Evolutionary conservation across 1,140 invertebrate species (phyloP), one percentile per base, ranked within the genome.

Genomic region (Charaxes varanes): DNA sequence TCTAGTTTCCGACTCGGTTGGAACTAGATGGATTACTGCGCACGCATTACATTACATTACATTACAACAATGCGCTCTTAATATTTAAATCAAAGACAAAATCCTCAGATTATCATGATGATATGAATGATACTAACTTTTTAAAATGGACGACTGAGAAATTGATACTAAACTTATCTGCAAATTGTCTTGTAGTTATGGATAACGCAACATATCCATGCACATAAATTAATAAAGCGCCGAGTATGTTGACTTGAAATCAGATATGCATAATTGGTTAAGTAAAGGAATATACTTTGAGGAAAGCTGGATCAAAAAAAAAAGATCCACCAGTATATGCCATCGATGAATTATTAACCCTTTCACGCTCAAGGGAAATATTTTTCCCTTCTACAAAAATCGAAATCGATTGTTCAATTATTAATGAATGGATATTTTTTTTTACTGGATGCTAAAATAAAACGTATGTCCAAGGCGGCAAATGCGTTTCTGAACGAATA

Each of bases 101-200:
- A 10, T 5, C 30, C 6, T 15, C 30, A 15, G 43, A 38, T 33
- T 47, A 40, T 22, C 44, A 47, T 22, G 37, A 18, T 8, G 10
- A 43, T 6, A 41, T 48, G 32, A 36, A 41, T 19, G 12, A 8
- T 6, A 8, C 11, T 6, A 41, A 41, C 17, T 48, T 48, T 41
- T 16, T 23, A 32, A 37, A 41, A 10, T 48, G 45, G 45, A 7
- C 24, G 4, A 33, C 8, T 21, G 23, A 28, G 4, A 41, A 26
- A 22, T 17, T 47, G 2, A 28, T 47, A 7, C 44, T 37, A 4
- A 40, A 35, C 17, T 8, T 47, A n/a, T 31, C 36, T 3, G 32
- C 21, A 15, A 23, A 30, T 10, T 26, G 11, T 24, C 10, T 48
- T 13, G 13, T 36, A 6, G 34, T 24, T 13, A 36, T 36, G 34